A percentile compares a stretch with the other conserved stretches of the same genome.
Conservation (phyloP, 1,140 invertebrate species). For the Globodera rostochiensis region DNA sequence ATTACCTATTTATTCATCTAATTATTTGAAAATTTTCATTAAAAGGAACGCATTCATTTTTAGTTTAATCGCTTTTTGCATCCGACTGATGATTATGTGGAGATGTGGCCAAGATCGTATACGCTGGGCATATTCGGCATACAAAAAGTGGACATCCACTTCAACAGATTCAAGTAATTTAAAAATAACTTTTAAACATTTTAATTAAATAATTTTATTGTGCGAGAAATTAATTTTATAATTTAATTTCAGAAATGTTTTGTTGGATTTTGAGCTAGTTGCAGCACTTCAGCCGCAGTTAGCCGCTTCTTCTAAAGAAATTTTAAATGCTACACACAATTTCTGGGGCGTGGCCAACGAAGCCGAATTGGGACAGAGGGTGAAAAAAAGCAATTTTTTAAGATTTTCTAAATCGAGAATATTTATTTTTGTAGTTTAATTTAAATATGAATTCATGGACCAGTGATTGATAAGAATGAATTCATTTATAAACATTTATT, state of each 20-base stretch:
- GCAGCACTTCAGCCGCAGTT: slow-evolving; percentile 73
- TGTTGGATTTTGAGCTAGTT: slow-evolving; percentile 84
- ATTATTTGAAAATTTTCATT: too few species aligned
- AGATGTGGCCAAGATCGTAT: slow-evolving; percentile 74
- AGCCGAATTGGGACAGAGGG: slow-evolving; percentile 72
- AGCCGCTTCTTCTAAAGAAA: slow-evolving; percentile 77
- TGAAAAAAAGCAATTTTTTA: not conserved
- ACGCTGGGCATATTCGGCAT: slow-evolving; percentile 89
- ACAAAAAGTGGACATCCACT: slow-evolving; percentile 85
- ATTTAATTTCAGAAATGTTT: slow-evolving; percentile 35
- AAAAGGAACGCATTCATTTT: not conserved
- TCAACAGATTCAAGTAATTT: slow-evolving; percentile 86
- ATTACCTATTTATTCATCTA: too few species aligned
- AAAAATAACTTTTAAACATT: not conserved
- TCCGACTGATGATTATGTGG: slow-evolving; percentile 54
- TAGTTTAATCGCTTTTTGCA: slow-evolving; percentile 62
- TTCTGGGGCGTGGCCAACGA: slow-evolving; percentile 84
- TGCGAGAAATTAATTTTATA: slow-evolving; percentile 9
- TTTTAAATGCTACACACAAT: slow-evolving; percentile 85
- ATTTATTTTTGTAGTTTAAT: too few species aligned
- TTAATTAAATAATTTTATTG: not conserved
- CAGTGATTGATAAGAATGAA: too few species aligned
- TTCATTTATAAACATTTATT: too few species aligned
- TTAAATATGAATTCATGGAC: too few species aligned
- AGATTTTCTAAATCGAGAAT: too few species aligned